phyloP scores from a whole-genome alignment of 1,140 invertebrate species.

The Drosophila biarmipes region DNA sequence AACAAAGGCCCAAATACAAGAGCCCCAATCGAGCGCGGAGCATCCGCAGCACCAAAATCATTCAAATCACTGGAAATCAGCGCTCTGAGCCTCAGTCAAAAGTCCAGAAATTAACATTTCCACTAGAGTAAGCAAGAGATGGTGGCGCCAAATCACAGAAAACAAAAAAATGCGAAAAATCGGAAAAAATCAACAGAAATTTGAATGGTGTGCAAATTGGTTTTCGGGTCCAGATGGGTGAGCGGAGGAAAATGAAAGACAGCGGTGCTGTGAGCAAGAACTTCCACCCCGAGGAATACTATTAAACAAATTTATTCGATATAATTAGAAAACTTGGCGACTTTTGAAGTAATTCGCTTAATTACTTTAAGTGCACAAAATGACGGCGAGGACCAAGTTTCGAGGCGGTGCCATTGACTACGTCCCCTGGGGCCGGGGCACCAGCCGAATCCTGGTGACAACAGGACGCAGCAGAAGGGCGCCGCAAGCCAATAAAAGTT shows the following conservation, averaged over 20 bases:
- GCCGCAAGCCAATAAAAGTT: constrained; percentile 77
- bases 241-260: constrained; percentile 21
- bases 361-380: constrained; percentile 79
- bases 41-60: constrained; percentile 57
- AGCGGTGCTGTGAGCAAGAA: constrained; percentile 26
- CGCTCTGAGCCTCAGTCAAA: constrained; percentile 61
- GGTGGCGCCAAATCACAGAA: constrained; percentile 58
- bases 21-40: constrained; percentile 20
- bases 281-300: constrained; percentile 57
- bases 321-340: constrained; percentile 84
- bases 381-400: constrained; percentile 45
- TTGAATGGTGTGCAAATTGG: constrained; percentile 71
- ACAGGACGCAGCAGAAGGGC: constrained; percentile 56
- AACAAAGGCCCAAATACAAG: constrained; percentile 43
- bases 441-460: constrained; percentile 60
- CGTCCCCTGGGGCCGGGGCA: constrained; percentile 8
- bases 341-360: constrained; percentile 82
- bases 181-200: constrained; percentile 29
- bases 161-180: constrained; percentile 40
- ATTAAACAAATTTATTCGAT: constrained; percentile 84
- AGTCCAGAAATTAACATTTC: constrained; percentile 82
- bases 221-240: constrained; percentile 28
- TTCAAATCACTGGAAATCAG: constrained; percentile 65
- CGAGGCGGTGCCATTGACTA: constrained; percentile 40
- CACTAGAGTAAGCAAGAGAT: constrained; percentile 75